Evolutionary conservation across 1,140 invertebrate genomes (phyloP).

Genomic region (Aradophagus sp.): DNA sequence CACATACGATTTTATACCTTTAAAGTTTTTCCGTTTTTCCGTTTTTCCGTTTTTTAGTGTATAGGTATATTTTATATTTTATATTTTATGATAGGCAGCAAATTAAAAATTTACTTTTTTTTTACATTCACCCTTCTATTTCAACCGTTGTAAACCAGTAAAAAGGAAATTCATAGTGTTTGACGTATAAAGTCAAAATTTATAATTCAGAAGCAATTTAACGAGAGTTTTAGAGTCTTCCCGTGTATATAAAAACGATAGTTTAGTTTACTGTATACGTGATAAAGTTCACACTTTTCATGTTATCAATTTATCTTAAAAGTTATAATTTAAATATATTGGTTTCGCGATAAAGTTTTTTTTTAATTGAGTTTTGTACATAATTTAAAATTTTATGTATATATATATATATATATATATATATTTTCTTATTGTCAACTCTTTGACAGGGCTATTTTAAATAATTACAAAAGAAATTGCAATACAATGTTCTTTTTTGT

Average conservation of each 20-base stretch:
- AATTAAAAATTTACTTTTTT: neutral
- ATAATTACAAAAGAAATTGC: too few species aligned
- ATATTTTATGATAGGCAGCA: too few species aligned
- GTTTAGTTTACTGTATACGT: slow-evolving; percentile 24
- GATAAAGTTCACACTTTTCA: slow-evolving; percentile 25
- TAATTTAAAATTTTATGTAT: too few species aligned
- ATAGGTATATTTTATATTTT: too few species aligned
- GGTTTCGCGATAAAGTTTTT: slow-evolving; percentile 10
- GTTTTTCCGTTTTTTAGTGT: slow-evolving; percentile 40
- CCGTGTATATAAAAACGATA: slow-evolving; percentile 41
- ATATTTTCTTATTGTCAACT: too few species aligned
- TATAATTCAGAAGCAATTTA: slow-evolving; percentile 10
- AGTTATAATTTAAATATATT: neutral
- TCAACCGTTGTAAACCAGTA: neutral
- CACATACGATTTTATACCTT: slow-evolving; percentile 48
- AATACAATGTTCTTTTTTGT: too few species aligned
- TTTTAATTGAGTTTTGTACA: neutral
- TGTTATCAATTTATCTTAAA: slow-evolving; percentile 1
- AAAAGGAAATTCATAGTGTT: slow-evolving; percentile 3
- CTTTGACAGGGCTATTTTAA: too few species aligned
- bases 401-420: too few species aligned
- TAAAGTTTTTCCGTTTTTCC: slow-evolving; percentile 37
- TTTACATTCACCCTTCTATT: slow-evolving; percentile 3
- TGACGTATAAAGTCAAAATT: slow-evolving; percentile 9
- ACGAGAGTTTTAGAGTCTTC: slow-evolving; percentile 43